phyloP scores from a whole-genome alignment of 2,888 invertebrate species.

The Troilus luridus region DNA sequence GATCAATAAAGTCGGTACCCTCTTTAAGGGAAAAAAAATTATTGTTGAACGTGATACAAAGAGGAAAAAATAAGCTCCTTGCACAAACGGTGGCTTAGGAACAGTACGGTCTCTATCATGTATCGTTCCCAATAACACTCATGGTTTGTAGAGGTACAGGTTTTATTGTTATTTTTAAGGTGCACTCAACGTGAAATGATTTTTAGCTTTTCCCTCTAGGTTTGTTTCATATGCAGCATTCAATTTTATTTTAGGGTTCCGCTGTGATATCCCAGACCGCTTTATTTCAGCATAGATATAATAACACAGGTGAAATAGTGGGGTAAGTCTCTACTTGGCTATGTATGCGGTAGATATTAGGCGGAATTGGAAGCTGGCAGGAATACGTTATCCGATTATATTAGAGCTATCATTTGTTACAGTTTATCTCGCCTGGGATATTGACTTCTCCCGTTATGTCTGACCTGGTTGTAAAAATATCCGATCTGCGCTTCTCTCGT shows the following conservation, averaged over 20 bases:
- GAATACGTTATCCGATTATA: slow-evolving; percentile 28
- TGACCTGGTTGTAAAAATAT: slow-evolving; percentile 28
- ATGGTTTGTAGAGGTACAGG: too few species aligned
- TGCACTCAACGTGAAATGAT: not conserved
- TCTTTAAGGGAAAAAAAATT: too few species aligned
- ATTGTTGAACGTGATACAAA: too few species aligned
- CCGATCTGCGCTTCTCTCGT: not conserved
- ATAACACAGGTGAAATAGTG: not conserved
- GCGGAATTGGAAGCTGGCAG: slow-evolving; percentile 8
- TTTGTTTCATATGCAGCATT: not conserved
- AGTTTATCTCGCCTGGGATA: slow-evolving; percentile 15
- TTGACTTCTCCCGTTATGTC: slow-evolving; percentile 16
- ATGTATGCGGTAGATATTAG: slow-evolving; percentile 30
- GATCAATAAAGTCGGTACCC: too few species aligned
- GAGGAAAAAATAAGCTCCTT: too few species aligned
- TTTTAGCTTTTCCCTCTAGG: not conserved
- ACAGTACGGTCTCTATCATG: too few species aligned
- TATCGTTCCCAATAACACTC: too few species aligned
- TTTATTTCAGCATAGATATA: not conserved
- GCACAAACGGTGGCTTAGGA: too few species aligned
- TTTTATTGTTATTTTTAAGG: too few species aligned
- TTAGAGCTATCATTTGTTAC: slow-evolving; percentile 30
- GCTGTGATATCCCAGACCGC: not conserved
- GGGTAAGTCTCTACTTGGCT: not conserved
- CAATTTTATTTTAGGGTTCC: not conserved